Conservation (phyloP, 2,888 invertebrate species). For the Alloplasta piceator region DNA sequence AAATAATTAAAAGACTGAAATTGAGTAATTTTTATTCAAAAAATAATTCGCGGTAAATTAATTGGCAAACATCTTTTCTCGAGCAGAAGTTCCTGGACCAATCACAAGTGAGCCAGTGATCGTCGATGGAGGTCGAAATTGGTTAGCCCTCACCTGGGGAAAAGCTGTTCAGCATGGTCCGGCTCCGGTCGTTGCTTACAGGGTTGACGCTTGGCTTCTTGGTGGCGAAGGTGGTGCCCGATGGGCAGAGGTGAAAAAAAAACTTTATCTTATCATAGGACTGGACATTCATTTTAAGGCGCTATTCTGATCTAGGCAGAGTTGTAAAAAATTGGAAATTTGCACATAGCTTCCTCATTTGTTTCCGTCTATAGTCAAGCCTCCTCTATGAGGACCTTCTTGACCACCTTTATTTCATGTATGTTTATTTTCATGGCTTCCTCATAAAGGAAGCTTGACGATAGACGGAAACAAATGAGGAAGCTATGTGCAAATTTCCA, state of each 20-base stretch:
- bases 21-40: background rate
- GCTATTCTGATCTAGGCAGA: no score
- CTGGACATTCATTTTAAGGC: no score
- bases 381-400: no score
- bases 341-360: no score
- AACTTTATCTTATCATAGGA: no score
- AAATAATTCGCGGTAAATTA: slow-evolving; percentile 4
- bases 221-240: slow-evolving; percentile 93
- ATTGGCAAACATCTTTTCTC: slow-evolving; percentile 18
- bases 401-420: no score
- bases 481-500: no score
- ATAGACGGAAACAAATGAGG: no score
- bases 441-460: no score
- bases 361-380: no score
- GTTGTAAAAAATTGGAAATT: no score
- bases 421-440: no score
- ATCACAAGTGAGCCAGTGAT: slow-evolving; percentile 90
- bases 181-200: slow-evolving; percentile 92
- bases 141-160: slow-evolving; percentile 93
- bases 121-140: slow-evolving; percentile 93
- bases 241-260: slow-evolving; percentile 87
- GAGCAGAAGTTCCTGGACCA: slow-evolving; percentile 91
- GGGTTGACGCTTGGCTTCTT: slow-evolving; percentile 91
- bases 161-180: slow-evolving; percentile 88
- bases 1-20: background rate